phyloP scores from a whole-genome alignment of 2,888 invertebrate genomes.

The Chironomus tentans region DNA sequence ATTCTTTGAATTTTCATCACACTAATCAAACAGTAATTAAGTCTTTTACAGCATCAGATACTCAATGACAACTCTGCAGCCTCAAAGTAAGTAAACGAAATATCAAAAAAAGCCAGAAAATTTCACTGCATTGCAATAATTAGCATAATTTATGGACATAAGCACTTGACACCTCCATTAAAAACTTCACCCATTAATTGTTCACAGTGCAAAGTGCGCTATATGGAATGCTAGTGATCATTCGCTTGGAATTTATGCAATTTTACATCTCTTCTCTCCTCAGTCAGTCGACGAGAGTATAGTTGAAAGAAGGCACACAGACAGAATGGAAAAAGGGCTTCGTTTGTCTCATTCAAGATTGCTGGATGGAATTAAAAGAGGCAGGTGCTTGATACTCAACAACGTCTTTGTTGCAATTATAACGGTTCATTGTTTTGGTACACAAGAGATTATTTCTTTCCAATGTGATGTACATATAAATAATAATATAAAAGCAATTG shows the following conservation, averaged over 20 bases:
- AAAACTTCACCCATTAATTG: too few relatives aligned
- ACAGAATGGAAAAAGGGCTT: not conserved
- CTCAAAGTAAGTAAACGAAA: too few relatives aligned
- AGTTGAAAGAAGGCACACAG: not conserved
- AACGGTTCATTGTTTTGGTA: not conserved
- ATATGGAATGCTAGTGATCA: not conserved
- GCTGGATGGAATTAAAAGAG: not conserved
- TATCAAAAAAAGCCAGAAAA: too few relatives aligned
- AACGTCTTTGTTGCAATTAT: slow-evolving; percentile 9
- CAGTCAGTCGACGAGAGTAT: not conserved
- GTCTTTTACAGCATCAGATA: too few relatives aligned
- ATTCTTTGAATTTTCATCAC: too few relatives aligned
- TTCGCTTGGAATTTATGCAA: slow-evolving; percentile 20
- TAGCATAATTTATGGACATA: too few relatives aligned
- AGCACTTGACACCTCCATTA: too few relatives aligned
- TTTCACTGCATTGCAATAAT: too few relatives aligned
- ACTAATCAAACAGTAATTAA: too few relatives aligned
- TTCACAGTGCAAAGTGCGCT: too few relatives aligned
- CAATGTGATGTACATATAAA: not conserved
- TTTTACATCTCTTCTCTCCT: not conserved
- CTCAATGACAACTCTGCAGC: too few relatives aligned
- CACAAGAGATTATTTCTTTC: not conserved
- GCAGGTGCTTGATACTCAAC: slow-evolving; percentile 3
- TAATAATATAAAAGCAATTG: slow-evolving; percentile 2
- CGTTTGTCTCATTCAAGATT: not conserved